Evolutionary conservation across 2,797 vertebrate species (phyloP), one percentile per base, ranked within the genome.

Genomic region (Poeciliopsis paucimaculata): DNA sequence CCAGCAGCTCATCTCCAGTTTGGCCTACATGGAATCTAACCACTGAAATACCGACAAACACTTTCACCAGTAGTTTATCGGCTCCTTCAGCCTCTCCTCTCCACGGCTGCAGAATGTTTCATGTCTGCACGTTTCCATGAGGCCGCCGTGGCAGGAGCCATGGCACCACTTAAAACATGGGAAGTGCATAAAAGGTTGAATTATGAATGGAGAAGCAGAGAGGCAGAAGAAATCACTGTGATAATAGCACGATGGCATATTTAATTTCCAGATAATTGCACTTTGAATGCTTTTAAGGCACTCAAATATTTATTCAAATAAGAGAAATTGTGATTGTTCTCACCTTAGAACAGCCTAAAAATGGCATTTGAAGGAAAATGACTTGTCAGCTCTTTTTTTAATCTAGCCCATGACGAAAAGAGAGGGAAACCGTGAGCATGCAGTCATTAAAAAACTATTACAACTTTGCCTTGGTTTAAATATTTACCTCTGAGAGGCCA

Each of bases 141-240:
- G 49, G 77, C 82, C 72, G 77, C 84, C 81, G 82, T 62, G 47
- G 82, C 82, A 78, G 81, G 78, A 90, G 86, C 4, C 8, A 73
- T 55, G 77, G 83, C 66, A 85, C 76, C 78, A 89, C 87, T 79
- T 83, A 10, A 73, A 86, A 92, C 87, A 86, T 53, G 76, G 77
- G 79, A 90, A 91, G 81, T 91, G 91, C 93, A 93, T 92, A 90
- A 92, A 93, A 81, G 87, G 93, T 90, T 94, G 43, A 92, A 94
- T 93, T 90, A 94, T 93, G 88, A 91, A 94, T 92, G 91, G 84
- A 57, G 86, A 85, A 75, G 81, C 88, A 82, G 88, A 70, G 43
- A 84, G 74, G 91, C 89, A 82, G 89, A 92, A 92, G 87, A 88
- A 91, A 89, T 46, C 77, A 77, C 86, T 75, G 88, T 79, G 89